Percentiles rank a stretch among this genome's conserved stretches.
phyloP scores from a whole-genome alignment of 2,797 vertebrate genomes.

The Macrochelys suwanniensis region DNA sequence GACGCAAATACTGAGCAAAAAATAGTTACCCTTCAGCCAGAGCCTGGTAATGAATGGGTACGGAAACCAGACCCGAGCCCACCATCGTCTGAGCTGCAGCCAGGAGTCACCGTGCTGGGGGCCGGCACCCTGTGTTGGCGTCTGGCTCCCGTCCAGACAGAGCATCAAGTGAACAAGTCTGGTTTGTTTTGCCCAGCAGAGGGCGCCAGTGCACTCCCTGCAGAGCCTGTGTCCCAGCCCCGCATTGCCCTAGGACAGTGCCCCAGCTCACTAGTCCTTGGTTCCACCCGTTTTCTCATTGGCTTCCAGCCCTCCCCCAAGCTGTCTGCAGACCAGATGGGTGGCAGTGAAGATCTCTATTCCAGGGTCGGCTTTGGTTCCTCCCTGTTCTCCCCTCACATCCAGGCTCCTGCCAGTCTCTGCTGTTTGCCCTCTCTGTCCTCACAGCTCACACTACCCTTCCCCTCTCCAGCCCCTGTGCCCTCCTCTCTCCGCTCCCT shows the following conservation, averaged over 20 bases:
- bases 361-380: background rate
- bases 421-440: background rate
- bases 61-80: background rate
- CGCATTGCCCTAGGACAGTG: background rate
- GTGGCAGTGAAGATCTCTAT: background rate
- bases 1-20: background rate
- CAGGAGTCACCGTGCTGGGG: background rate
- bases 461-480: background rate
- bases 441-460: accelerated
- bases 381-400: background rate
- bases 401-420: background rate
- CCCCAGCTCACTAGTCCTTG: background rate
- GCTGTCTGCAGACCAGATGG: background rate
- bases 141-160: background rate
- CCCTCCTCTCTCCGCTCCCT: background rate
- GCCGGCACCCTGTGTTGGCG: background rate
- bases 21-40: background rate
- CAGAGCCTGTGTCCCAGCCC: too few relatives aligned
- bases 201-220: background rate
- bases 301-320: background rate
- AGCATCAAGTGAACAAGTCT: background rate
- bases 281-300: background rate
- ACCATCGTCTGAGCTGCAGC: background rate
- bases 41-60: background rate
- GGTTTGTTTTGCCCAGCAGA: background rate